Conservation (phyloP, 2,888 invertebrate species). For the Xanthostigma xanthostigma region DNA sequence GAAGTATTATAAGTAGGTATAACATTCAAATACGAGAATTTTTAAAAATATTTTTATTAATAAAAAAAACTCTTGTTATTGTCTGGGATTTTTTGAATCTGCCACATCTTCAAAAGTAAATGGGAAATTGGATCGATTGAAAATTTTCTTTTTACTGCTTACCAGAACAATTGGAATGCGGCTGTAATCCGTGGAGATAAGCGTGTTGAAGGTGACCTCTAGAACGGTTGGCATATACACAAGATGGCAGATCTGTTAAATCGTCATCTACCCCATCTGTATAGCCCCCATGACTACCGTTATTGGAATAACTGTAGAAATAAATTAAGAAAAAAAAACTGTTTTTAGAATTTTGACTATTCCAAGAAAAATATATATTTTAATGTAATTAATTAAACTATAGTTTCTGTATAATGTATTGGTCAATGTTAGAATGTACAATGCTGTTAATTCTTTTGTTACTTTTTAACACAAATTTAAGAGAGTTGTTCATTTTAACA, state of each 20-base stretch:
- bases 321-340: slow-evolving; percentile 24
- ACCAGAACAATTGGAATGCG: slow-evolving; percentile 25
- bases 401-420: no score
- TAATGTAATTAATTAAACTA: no score
- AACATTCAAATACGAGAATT: no score
- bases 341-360: slow-evolving; percentile 22
- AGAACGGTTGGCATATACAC: slow-evolving; percentile 56
- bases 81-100: no score
- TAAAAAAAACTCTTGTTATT: no score
- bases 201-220: slow-evolving; percentile 4
- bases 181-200: slow-evolving; percentile 24
- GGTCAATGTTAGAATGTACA: no score
- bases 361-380: background rate
- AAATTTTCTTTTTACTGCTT: slow-evolving; percentile 7
- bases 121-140: background rate
- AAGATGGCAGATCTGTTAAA: slow-evolving; percentile 62
- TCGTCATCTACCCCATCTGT: slow-evolving; percentile 41
- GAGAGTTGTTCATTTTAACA: no score
- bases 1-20: no score
- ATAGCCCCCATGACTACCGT: slow-evolving; percentile 21
- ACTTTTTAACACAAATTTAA: no score
- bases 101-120: background rate
- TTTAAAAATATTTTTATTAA: no score
- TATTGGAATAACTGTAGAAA: slow-evolving; percentile 19
- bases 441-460: no score